Base-by-base conservation (phyloP, 64 coral and sea anemone species). In the Pocillopora verrucosa region DNA sequence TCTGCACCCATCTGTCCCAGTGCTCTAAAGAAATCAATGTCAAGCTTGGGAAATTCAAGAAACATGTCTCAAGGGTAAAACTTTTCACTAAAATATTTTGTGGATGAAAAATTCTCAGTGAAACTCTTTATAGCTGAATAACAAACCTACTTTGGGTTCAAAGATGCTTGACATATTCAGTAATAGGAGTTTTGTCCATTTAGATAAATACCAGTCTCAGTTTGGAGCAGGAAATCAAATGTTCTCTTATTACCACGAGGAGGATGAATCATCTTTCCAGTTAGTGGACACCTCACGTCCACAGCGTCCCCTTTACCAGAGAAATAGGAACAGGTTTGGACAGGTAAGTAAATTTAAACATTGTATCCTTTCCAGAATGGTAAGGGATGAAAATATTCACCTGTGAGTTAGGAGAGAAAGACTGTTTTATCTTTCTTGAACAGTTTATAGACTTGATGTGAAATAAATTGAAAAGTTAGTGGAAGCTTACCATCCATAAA, bases 191-290 rank as follows among this genome's bases (percentile, higher is more conserved):
- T 17, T 51, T 63, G 13, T 79, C 58, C 0, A 69, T 58, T 70
- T 76, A 99, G 97, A 99, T 88, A 99, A 99, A 38, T 99, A 99
- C 80, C 93, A 95, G 80, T 95, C 94, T 84, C 97, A 99, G 61
- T 99, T 99, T 99, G 97, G 97, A 77, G 87, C 91, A 88, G 97
- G 97, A 83, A 99, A 87, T 70, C 97, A 94, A 88, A 93, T 92
- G 63, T 99, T 95, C 63, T 95, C 97, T 25, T 99, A 99, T 86
- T 99, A 93, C 77, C 97, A 99, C 58, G 97, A 99, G 13, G 97
- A 99, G 45, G 97, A 99, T 76, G 97, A 99, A 70, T 95, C 97
- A 11, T 93, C 90, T 34, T 99, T 99, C 63, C 97, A 99, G 45
- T 89, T 99, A 64, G 97, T 99, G 83, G 97, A 99, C 72, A 95